Evolutionary conservation across 2,113 vertebrate genomes (phyloP).

Genomic region (Tupaia tana): DNA sequence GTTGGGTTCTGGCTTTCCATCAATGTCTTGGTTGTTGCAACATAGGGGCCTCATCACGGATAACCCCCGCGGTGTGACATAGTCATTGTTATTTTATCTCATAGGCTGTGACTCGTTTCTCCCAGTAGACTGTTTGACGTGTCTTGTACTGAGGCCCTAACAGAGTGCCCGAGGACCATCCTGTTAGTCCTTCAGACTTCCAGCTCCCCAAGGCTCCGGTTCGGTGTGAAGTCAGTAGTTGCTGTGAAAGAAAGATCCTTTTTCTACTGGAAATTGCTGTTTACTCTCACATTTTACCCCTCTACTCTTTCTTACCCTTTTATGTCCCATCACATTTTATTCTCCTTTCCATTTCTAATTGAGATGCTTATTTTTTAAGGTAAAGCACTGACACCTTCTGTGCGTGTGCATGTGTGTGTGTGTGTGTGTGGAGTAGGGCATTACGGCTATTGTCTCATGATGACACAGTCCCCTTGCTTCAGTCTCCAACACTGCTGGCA

Average conservation of each 20-base stretch:
- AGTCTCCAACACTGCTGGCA: too few relatives aligned
- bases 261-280: constrained; percentile 5
- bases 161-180: neutral
- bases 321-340: constrained; percentile 27
- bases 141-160: neutral
- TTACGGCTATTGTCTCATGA: too few relatives aligned
- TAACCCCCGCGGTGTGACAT: neutral
- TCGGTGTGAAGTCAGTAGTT: neutral
- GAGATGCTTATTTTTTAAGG: neutral
- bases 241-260: neutral
- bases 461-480: too few relatives aligned
- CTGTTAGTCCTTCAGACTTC: neutral
- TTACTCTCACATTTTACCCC: neutral
- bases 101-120: neutral
- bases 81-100: neutral
- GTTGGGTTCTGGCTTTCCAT: neutral
- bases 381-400: neutral
- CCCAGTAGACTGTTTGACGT: neutral
- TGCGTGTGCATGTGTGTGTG: neutral
- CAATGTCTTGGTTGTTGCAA: neutral
- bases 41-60: neutral
- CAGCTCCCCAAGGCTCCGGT: neutral
- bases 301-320: neutral
- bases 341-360: constrained; percentile 34
- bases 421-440: too few relatives aligned